Base-by-base conservation (phyloP, 1,140 invertebrate species). In the Platyura marginata region DNA sequence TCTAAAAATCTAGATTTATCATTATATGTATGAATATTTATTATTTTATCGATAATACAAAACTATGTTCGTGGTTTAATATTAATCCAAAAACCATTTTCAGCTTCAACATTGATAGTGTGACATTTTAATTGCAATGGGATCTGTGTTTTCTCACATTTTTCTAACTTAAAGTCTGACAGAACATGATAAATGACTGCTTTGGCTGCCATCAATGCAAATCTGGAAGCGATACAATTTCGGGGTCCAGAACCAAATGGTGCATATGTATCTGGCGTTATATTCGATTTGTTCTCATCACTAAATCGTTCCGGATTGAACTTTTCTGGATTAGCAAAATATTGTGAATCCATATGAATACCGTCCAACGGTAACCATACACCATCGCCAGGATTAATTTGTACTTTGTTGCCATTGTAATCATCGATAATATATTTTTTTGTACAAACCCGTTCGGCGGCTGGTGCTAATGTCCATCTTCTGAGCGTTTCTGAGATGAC, bases 301-400 rank as follows among this genome's bases (percentile, higher is more conserved):
- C 46, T 47, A 43, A 62, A 67, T 37, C 66, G 40, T 44, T 66
- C 60, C 2, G 65, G 65, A 49, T 61, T 47, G 47, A 64, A 77
- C 20, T 45, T 54, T 20, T 72, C 64, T 10, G 73, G 73, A 46
- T 76, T 59, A 3, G 71, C 66, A 49, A 62, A 75, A 46, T 65
- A 57, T 39, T 67, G 54, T n/a, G 62, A 57, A 53, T 72, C 64
- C 25, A 62, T 54, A 48, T 61, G 60, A 11, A 61, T 49, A 5
- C 47, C 49, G 45, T 47, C 51, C 10, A 54, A 49, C 15, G 56
- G 53, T 19, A 61, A 47, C 45, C 42, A 53, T 15, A 61, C n/a
- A 11, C 45, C 33, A 40, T 53, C 45, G 11, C 51, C 54, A 35
- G 46, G 47, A 20, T 54, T 44, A 8, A 62, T 37, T 29, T 16